A percentile compares a stretch with the other conserved stretches of the same genome.
Evolutionary conservation across 2,797 vertebrate species (phyloP).

Genomic region (Remorina albescens): DNA sequence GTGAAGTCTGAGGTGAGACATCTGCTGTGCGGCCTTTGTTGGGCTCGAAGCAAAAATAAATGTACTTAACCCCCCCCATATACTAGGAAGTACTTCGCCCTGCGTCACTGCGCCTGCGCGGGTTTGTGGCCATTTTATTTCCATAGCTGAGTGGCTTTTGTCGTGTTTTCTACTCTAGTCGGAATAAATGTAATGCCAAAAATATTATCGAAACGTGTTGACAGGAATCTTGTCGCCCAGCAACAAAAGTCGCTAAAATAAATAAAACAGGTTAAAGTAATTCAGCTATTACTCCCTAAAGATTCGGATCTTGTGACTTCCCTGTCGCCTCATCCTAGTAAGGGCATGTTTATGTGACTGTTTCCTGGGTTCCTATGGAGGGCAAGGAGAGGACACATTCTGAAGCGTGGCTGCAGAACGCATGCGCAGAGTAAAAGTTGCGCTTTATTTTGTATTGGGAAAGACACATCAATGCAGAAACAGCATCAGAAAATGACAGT

Average conservation of each 20-base stretch:
- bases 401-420: background rate
- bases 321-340: background rate
- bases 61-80: background rate
- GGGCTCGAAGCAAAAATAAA: background rate
- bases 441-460: too few species aligned
- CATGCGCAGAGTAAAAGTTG: background rate
- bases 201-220: background rate
- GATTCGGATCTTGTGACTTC: background rate
- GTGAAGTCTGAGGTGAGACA: background rate
- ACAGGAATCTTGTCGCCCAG: background rate
- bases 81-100: conserved; percentile 30
- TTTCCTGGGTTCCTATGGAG: conserved; percentile 13
- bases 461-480: too few species aligned
- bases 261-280: background rate
- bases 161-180: background rate
- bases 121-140: background rate
- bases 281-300: background rate
- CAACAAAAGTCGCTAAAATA: background rate
- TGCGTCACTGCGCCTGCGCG: conserved; percentile 49
- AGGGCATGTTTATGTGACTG: conserved; percentile 3
- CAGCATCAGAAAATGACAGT: background rate
- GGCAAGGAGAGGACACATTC: background rate
- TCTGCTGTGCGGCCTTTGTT: conserved; percentile 9
- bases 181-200: background rate
- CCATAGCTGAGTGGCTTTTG: too few species aligned